Conservation (phyloP, 2,888 invertebrate genomes). For the Unio pictorum region DNA sequence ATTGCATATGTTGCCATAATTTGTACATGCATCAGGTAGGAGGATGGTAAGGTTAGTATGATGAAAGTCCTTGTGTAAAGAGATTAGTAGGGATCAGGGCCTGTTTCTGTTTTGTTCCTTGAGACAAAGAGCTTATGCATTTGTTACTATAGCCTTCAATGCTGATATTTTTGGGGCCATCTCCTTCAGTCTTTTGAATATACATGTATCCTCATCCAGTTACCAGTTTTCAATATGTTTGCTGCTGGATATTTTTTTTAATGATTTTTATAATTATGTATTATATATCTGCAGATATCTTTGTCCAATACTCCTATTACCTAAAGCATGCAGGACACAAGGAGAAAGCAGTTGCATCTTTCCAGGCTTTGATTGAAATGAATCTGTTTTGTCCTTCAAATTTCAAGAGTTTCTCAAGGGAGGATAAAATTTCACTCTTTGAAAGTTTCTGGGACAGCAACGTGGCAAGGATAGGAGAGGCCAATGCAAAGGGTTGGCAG, state of each 20-base stretch:
- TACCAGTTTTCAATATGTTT: neutral
- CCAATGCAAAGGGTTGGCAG: conserved; percentile 68
- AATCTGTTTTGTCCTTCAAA: conserved; percentile 68
- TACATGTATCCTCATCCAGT: too few relatives aligned
- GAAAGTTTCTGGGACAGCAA: conserved; percentile 72
- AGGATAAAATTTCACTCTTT: conserved; percentile 62
- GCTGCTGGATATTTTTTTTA: neutral
- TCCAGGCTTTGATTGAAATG: conserved; percentile 72
- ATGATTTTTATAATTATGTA: neutral
- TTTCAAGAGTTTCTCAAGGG: conserved; percentile 38
- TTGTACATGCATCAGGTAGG: too few relatives aligned
- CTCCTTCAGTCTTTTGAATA: too few relatives aligned
- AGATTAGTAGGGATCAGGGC: too few relatives aligned
- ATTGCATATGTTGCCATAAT: too few relatives aligned
- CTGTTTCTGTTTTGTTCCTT: too few relatives aligned
- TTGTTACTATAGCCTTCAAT: too few relatives aligned
- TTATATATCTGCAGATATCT: conserved; percentile 61
- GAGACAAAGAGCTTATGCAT: too few relatives aligned
- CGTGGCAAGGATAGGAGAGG: conserved; percentile 70
- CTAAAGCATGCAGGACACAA: conserved; percentile 68
- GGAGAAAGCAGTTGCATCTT: conserved; percentile 71
- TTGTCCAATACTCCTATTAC: conserved; percentile 66
- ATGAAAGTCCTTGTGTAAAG: too few relatives aligned
- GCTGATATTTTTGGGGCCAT: too few relatives aligned
- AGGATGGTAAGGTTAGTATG: too few relatives aligned